These are phyloP conservation scores for Stictonetta naevosa DNA, from an alignment of 2,113 vertebrate genomes.

Conservation along the genomic window DNA sequence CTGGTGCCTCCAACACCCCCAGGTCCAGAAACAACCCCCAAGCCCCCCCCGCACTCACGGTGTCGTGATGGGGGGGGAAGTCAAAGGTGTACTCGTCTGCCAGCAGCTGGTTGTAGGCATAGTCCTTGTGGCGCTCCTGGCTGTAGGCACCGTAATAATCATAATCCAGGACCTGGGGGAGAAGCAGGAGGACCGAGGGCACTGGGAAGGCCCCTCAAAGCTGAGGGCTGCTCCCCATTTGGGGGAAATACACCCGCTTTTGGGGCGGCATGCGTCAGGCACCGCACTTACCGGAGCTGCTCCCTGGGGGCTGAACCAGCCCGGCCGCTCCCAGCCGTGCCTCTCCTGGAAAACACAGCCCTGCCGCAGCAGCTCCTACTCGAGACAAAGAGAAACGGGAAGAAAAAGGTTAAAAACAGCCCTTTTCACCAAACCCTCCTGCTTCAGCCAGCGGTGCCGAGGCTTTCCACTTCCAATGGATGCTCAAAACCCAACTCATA, in stretches of 20 bases:
- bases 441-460: neutral
- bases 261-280: accelerated
- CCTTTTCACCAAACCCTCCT: too few relatives aligned
- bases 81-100: slow-evolving; percentile 89
- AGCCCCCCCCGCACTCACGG: slow-evolving; percentile 71
- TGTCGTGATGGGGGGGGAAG: slow-evolving; percentile 90
- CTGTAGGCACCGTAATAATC: slow-evolving; percentile 92
- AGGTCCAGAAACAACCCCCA: neutral
- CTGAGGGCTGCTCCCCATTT: neutral
- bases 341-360: slow-evolving; percentile 97
- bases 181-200: neutral
- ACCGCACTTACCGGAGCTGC: slow-evolving; percentile 83
- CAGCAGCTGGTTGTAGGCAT: slow-evolving; percentile 85
- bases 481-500: accelerated
- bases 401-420: accelerated
- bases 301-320: slow-evolving; percentile 87
- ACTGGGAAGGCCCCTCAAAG: neutral
- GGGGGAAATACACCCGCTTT: neutral
- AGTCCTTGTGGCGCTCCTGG: slow-evolving; percentile 66
- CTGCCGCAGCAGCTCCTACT: slow-evolving; percentile 85
- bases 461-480: accelerated
- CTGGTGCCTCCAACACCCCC: neutral
- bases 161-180: slow-evolving; percentile 84
- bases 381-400: neutral
- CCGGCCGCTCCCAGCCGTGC: slow-evolving; percentile 96